Base-by-base conservation (phyloP, 2,113 vertebrate species). In the Rhineura floridana region DNA sequence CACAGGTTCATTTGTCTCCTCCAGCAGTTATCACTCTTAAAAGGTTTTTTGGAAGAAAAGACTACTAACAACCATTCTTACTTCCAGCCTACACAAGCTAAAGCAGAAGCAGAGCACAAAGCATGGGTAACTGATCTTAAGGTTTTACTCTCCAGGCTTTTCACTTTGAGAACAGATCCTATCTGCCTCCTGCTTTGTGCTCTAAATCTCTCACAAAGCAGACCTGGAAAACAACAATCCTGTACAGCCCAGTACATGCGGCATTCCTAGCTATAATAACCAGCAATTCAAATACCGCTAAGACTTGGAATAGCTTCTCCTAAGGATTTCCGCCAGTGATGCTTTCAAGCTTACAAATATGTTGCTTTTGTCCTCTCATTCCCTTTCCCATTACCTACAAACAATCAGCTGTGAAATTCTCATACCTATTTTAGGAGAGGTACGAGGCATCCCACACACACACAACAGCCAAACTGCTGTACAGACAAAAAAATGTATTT, bases 31-130 rank as follows among this genome's bases (percentile, higher is more conserved):
- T 92, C 92, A 93, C 87, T 93, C 94, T 89, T 46, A 17, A 91
- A 94, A 89, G 94, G 93, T 92, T 93, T 91, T 92, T 92, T 89
- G 50, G 55, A 90, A 94, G 94, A 92, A 95, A 95, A 94, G 1
- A 2, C 93, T 91, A 84, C 70, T 91, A 93, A 93, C 95, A 95
- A 95, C 88, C 72, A 48, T 67, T 95, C 95, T 94, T 96, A 94
- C 95, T 95, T 96, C 91, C 59, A 96, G 93, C 90, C 83, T 92
- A 93, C 94, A 93, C n/a, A 95, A 96, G 91, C 84, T 89, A 82
- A 90, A 89, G 85, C 84, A 85, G 90, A 94, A 91, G 91, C 92
- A 93, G 92, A 89, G 23, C 67, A 87, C 90, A 80, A 91, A 92
- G 86, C 89, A 73, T 36, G 65, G 89, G 89, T 52, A 94, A 94